These are phyloP conservation scores for Cebus imitator DNA, from an alignment of 2,113 vertebrate genomes.

Conservation along the genomic window DNA sequence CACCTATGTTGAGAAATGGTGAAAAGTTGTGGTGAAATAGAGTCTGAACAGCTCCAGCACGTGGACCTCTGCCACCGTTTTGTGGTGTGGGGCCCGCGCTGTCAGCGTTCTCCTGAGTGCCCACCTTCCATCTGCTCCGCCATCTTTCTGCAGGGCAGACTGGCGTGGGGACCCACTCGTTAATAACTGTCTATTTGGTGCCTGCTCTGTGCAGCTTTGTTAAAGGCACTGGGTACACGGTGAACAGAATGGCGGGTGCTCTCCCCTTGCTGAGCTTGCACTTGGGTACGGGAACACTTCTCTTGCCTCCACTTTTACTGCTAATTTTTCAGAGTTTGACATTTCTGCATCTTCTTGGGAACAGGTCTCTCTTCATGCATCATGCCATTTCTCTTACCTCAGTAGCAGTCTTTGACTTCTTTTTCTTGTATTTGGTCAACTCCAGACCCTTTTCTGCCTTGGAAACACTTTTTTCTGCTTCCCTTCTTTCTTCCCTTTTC, in stretches of 20 bases:
- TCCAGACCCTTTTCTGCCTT: background rate
- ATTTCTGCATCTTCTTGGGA: too few species aligned
- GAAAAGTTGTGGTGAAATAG: too few species aligned
- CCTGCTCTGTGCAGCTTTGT: background rate
- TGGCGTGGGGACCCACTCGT: fast-evolving
- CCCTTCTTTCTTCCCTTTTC: too few species aligned
- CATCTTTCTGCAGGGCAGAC: background rate
- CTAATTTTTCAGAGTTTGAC: background rate
- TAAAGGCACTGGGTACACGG: too few species aligned
- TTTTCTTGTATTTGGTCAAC: background rate
- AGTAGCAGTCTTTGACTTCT: too few species aligned
- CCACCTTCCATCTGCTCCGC: fast-evolving
- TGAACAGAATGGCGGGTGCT: background rate
- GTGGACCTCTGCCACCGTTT: background rate
- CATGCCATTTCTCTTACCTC: background rate
- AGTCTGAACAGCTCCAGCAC: too few species aligned
- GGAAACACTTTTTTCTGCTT: background rate
- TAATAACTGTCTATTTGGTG: fast-evolving
- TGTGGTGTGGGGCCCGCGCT: background rate
- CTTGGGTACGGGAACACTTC: background rate
- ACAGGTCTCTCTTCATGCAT: fast-evolving
- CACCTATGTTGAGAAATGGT: background rate
- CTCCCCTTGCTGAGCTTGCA: background rate
- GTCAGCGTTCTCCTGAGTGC: background rate
- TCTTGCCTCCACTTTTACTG: too few species aligned